phyloP scores from a whole-genome alignment of 1,140 invertebrate species.

The Chironomus tepperi region DNA sequence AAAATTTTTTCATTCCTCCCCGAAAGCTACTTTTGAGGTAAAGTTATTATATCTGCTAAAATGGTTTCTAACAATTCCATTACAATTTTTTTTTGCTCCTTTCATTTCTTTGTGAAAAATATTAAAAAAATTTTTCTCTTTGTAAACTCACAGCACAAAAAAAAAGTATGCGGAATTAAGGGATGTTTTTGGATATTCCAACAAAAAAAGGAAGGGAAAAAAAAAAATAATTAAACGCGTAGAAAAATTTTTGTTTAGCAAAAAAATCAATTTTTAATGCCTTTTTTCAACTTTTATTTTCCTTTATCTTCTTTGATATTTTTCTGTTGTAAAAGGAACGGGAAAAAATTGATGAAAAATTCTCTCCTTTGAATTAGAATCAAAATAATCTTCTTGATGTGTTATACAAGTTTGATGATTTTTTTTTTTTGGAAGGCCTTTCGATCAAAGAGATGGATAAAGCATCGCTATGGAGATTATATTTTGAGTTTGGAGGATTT shows the following conservation, averaged over 20 bases:
- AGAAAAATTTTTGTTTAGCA: neutral
- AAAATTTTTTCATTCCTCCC: neutral
- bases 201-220: no score
- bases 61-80: conserved; percentile 11
- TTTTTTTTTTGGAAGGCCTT: no score
- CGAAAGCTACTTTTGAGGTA: conserved; percentile 2
- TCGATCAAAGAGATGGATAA: no score
- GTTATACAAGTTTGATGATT: neutral
- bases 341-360: neutral
- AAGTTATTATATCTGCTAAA: neutral
- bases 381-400: conserved; percentile 1
- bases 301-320: neutral
- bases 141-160: no score
- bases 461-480: no score
- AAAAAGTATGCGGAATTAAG: no score
- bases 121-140: neutral
- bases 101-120: neutral
- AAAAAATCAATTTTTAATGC: conserved; percentile 6
- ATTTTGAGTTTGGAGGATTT: no score
- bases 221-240: conserved; percentile 10
- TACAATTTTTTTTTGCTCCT: neutral
- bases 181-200: no score
- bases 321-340: conserved; percentile 3
- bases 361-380: neutral
- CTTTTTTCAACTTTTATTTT: conserved; percentile 1